phyloP scores from a whole-genome alignment of 1,140 invertebrate genomes.

The Planococcus citri region DNA sequence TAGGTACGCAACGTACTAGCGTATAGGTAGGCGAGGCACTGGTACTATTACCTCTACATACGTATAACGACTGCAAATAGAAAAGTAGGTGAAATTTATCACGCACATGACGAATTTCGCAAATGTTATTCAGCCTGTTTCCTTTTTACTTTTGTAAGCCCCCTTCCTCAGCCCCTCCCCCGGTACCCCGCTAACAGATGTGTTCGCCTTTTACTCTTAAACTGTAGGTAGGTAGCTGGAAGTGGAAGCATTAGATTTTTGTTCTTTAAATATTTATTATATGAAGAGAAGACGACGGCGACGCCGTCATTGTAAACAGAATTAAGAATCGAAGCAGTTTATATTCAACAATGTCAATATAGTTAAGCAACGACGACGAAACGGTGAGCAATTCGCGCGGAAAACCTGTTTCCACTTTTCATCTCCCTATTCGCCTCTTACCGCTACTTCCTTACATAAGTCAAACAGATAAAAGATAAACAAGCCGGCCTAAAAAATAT shows the following conservation, averaged over 20 bases:
- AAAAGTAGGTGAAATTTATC: conserved; percentile 10
- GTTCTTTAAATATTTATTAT: conserved; percentile 11
- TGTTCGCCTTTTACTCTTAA: too few relatives aligned
- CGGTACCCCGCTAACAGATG: not conserved
- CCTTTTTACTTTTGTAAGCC: not conserved
- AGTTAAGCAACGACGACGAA: too few relatives aligned
- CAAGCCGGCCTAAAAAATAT: too few relatives aligned
- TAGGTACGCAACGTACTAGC: too few relatives aligned
- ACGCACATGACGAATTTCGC: not conserved
- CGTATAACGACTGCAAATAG: not conserved
- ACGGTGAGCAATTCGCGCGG: too few relatives aligned
- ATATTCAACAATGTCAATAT: not conserved
- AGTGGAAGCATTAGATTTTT: not conserved
- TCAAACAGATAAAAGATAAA: too few relatives aligned
- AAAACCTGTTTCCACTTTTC: too few relatives aligned
- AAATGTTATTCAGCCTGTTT: not conserved
- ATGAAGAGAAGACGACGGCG: not conserved
- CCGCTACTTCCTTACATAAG: too few relatives aligned
- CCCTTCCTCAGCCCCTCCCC: not conserved
- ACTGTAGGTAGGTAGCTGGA: not conserved
- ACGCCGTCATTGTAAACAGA: not conserved
- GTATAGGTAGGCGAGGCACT: not conserved
- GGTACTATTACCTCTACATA: not conserved
- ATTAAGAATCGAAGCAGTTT: conserved; percentile 12
- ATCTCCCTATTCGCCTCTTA: too few relatives aligned